Conservation (phyloP, 1,140 invertebrate species). For the Diorhabda carinulata region DNA sequence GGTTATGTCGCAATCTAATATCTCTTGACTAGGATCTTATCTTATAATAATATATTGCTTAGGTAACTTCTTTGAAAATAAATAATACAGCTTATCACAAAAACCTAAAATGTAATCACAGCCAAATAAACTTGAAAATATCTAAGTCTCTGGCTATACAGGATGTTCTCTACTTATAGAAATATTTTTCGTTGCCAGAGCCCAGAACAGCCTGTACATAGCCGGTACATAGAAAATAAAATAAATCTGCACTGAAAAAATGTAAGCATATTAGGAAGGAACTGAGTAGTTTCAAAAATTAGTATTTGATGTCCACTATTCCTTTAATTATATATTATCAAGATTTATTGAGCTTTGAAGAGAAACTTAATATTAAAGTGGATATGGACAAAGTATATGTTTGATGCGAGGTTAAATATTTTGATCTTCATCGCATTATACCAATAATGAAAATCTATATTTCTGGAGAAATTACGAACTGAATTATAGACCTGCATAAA, state of each 20-base stretch:
- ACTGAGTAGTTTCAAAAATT: too few species aligned
- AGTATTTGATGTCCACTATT: too few species aligned
- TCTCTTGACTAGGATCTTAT: conserved; percentile 31
- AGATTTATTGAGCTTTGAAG: too few species aligned
- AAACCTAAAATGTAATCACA: conserved; percentile 37
- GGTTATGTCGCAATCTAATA: conserved; percentile 14
- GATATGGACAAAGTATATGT: too few species aligned
- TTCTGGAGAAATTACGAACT: too few species aligned
- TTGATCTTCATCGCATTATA: too few species aligned
- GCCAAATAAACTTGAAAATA: conserved; percentile 36
- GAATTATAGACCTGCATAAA: too few species aligned
- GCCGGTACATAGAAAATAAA: conserved; percentile 26
- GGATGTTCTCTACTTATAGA: background rate
- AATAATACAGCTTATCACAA: conserved; percentile 36
- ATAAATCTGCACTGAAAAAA: background rate
- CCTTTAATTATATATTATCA: too few species aligned
- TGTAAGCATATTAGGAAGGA: background rate
- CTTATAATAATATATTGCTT: conserved; percentile 32
- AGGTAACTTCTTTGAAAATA: conserved; percentile 38
- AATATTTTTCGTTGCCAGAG: background rate
- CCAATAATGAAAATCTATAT: too few species aligned
- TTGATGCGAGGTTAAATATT: too few species aligned
- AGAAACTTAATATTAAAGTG: too few species aligned
- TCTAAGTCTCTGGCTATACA: conserved; percentile 27
- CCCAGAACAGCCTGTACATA: conserved; percentile 10